Evolutionary conservation across 2,113 vertebrate genomes (phyloP).

Genomic region (Vimba vimba): DNA sequence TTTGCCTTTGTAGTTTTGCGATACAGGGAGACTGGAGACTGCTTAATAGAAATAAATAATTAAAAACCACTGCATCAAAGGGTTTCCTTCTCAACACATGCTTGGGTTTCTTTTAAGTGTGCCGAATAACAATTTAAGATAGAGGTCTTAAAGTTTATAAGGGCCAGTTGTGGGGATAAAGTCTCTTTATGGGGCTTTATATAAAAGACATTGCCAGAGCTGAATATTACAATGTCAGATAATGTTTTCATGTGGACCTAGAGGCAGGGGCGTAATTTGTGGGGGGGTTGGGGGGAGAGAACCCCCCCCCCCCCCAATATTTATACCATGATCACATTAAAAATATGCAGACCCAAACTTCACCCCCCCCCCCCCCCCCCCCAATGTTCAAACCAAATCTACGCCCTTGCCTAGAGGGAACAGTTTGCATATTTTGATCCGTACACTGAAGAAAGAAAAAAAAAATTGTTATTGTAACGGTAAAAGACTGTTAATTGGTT

Average conservation of each 20-base stretch:
- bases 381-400: too few species aligned
- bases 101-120: constrained; percentile 14
- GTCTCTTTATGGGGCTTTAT: not conserved
- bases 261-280: too few species aligned
- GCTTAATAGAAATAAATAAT: constrained; percentile 39
- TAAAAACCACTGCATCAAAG: constrained; percentile 19
- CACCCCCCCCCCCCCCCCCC: too few species aligned
- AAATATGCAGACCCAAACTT: too few species aligned
- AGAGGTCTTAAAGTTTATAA: constrained; percentile 7
- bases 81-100: not conserved
- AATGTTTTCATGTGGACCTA: not conserved
- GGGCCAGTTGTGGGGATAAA: not conserved
- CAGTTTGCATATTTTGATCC: not conserved
- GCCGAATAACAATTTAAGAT: not conserved
- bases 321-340: too few species aligned
- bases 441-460: too few species aligned
- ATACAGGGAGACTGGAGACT: constrained; percentile 14
- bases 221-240: not conserved
- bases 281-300: too few species aligned
- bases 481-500: too few species aligned
- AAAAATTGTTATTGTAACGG: too few species aligned
- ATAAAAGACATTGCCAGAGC: not conserved
- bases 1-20: constrained; percentile 35
- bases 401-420: not conserved
- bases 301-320: too few species aligned